phyloP scores from a whole-genome alignment of 2,888 invertebrate genomes.

The Apoda limacodes region DNA sequence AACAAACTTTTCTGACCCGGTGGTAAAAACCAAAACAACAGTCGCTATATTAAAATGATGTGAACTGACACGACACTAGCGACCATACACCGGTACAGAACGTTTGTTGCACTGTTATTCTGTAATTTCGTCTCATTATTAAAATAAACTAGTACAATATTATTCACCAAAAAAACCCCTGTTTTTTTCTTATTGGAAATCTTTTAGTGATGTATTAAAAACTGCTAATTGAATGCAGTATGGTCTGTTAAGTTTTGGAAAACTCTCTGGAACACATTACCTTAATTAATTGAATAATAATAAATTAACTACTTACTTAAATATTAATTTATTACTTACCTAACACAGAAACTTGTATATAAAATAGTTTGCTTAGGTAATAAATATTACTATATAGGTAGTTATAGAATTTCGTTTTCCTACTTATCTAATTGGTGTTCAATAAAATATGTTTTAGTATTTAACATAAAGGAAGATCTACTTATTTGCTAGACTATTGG shows the following conservation, averaged over 20 bases:
- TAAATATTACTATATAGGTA: constrained; percentile 23
- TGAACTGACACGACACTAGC: too few species aligned
- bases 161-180: constrained; percentile 51
- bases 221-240: too few species aligned
- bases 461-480: too few species aligned
- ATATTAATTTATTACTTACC: constrained; percentile 19
- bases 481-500: too few species aligned
- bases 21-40: too few species aligned
- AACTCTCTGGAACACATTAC: constrained; percentile 60
- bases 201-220: too few species aligned
- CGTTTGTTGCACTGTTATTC: too few species aligned
- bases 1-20: too few species aligned
- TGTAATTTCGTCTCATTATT: too few species aligned
- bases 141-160: constrained; percentile 23
- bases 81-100: too few species aligned
- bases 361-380: constrained; percentile 27
- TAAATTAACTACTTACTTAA: constrained; percentile 21
- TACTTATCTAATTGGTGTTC: constrained; percentile 60
- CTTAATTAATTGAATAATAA: constrained; percentile 24
- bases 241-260: too few species aligned
- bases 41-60: too few species aligned
- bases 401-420: constrained; percentile 34
- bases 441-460: constrained; percentile 49
- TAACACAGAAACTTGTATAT: constrained; percentile 26
- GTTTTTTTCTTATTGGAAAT: constrained; percentile 48